These are phyloP conservation scores for Mionectes olivaceus DNA, from an alignment of 2,797 vertebrate genomes.

Conservation along the genomic window DNA sequence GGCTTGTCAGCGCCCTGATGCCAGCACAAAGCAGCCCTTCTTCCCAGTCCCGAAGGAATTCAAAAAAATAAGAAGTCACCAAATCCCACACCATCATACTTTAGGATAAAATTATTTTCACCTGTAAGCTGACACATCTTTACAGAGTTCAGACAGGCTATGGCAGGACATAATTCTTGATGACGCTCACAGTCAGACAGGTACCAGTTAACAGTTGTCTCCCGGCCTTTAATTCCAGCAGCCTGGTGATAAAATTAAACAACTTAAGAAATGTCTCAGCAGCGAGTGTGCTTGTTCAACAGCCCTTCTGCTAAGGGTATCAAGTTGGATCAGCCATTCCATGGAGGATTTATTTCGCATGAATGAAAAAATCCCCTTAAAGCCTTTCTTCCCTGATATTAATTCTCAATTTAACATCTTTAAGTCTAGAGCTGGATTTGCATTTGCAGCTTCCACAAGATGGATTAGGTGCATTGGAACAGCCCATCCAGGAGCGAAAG, in stretches of 20 bases:
- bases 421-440: constrained; percentile 44
- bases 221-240: not conserved
- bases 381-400: not conserved
- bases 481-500: not conserved
- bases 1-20: not conserved
- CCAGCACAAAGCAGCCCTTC: not conserved
- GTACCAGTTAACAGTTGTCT: constrained; percentile 7
- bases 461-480: not conserved
- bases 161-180: not conserved
- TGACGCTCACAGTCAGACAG: not conserved
- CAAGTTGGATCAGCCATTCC: constrained; percentile 18
- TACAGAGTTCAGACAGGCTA: not conserved
- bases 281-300: not conserved
- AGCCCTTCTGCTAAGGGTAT: constrained; percentile 37
- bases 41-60: not conserved
- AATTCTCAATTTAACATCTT: constrained; percentile 28
- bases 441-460: constrained; percentile 4
- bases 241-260: constrained; percentile 29
- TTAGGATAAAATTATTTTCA: constrained; percentile 4
- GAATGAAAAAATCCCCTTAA: constrained; percentile 43
- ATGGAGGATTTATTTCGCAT: constrained; percentile 15
- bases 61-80: not conserved
- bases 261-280: constrained; percentile 1
- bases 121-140: not conserved
- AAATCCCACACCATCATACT: not conserved